These are phyloP conservation scores for Cheirogaleus medius DNA, from an alignment of 2,113 vertebrate genomes.

Conservation along the genomic window DNA sequence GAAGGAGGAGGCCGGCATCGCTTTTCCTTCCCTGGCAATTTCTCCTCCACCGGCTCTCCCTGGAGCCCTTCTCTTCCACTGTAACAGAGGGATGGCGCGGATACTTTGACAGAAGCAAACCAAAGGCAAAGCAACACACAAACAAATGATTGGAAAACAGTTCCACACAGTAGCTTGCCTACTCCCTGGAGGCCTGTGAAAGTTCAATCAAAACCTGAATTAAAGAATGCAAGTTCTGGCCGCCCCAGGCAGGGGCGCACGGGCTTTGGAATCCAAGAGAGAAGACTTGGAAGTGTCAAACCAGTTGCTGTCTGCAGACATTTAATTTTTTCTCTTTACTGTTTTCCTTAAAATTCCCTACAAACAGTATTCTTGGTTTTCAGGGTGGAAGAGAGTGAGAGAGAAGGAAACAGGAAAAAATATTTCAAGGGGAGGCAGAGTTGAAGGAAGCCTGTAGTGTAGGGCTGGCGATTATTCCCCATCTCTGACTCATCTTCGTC, in stretches of 20 bases:
- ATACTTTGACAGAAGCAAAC: neutral
- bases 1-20: neutral
- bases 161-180: neutral
- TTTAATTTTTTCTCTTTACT: neutral
- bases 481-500: neutral
- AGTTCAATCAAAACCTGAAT: neutral
- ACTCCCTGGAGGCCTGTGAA: neutral
- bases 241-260: rapidly evolving
- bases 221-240: neutral
- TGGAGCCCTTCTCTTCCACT: neutral
- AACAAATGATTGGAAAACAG: neutral
- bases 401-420: neutral
- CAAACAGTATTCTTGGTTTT: neutral
- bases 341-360: neutral
- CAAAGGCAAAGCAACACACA: neutral
- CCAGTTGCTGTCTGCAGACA: neutral
- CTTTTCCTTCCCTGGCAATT: rapidly evolving
- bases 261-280: neutral
- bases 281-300: neutral
- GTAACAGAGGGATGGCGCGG: neutral
- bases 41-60: neutral
- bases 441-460: neutral
- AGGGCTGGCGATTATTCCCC: neutral
- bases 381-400: neutral
- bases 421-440: neutral